Conservation (phyloP, 1,140 invertebrate genomes). For the Homarus americanus region DNA sequence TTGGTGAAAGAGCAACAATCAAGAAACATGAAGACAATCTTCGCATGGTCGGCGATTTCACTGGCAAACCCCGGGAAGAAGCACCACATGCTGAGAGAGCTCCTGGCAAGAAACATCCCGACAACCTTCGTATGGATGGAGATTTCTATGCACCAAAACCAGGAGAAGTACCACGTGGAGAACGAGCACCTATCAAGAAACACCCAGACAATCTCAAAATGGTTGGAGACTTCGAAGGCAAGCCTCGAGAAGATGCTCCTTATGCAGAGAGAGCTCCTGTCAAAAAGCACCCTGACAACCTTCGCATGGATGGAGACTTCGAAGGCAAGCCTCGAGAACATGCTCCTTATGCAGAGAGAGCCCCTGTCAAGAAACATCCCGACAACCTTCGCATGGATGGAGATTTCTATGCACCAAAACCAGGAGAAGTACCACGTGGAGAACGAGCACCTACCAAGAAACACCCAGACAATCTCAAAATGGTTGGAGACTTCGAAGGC, state of each 20-base stretch:
- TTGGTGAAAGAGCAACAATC: constrained; percentile 74
- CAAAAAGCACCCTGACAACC: constrained; percentile 55
- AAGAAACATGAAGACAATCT: constrained; percentile 81
- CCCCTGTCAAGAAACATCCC: constrained; percentile 38
- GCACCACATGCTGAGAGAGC: constrained; percentile 78
- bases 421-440: constrained; percentile 11
- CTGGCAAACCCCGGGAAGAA: constrained; percentile 7
- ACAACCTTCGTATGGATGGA: constrained; percentile 82
- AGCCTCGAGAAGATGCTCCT: constrained; percentile 23
- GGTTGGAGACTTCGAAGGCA: constrained; percentile 39
- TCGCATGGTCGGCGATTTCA: constrained; percentile 72
- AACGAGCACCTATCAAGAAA: constrained; percentile 14
- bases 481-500: constrained; percentile 63
- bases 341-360: constrained; percentile 10
- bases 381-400: constrained; percentile 37
- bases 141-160: constrained; percentile 79
- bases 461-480: constrained; percentile 41
- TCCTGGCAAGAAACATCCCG: constrained; percentile 74
- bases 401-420: constrained; percentile 21
- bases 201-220: constrained; percentile 52
- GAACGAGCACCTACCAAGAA: constrained; percentile 38
- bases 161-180: constrained; percentile 8
- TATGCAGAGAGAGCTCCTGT: constrained; percentile 45
- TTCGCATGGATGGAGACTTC: constrained; percentile 44
- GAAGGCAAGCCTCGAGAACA: constrained; percentile 32